phyloP scores from a whole-genome alignment of 2,113 vertebrate genomes.

The Camelus dromedarius region DNA sequence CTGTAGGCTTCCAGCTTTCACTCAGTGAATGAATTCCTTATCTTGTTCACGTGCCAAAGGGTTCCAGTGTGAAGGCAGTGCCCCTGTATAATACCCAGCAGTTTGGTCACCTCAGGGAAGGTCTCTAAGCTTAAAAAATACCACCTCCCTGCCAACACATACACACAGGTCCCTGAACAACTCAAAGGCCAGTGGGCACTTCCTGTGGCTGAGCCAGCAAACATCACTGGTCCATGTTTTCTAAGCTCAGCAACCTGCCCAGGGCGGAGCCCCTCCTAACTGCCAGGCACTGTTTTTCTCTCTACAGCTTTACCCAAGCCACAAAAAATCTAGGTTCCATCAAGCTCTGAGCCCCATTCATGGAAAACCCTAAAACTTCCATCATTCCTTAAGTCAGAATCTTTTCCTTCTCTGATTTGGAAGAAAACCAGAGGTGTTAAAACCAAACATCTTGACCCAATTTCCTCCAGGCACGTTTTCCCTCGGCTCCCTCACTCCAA shows the following conservation, averaged over 20 bases:
- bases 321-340: background rate
- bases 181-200: background rate
- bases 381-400: constrained; percentile 47
- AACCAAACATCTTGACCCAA: constrained; percentile 79
- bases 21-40: background rate
- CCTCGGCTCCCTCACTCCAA: constrained; percentile 46
- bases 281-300: background rate
- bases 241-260: background rate
- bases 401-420: constrained; percentile 72
- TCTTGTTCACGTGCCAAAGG: background rate
- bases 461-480: constrained; percentile 76
- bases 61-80: background rate
- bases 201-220: background rate
- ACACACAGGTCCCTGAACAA: background rate
- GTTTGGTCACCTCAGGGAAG: background rate
- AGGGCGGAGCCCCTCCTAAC: background rate
- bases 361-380: constrained; percentile 57
- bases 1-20: no score
- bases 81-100: background rate
- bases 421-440: constrained; percentile 76
- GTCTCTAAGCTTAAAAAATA: background rate
- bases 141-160: background rate
- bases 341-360: constrained; percentile 11
- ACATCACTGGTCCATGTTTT: background rate
- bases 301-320: background rate